These are phyloP conservation scores for Scaptomyza caliginosa DNA, from an alignment of 2,888 invertebrate genomes.

Conservation along the genomic window DNA sequence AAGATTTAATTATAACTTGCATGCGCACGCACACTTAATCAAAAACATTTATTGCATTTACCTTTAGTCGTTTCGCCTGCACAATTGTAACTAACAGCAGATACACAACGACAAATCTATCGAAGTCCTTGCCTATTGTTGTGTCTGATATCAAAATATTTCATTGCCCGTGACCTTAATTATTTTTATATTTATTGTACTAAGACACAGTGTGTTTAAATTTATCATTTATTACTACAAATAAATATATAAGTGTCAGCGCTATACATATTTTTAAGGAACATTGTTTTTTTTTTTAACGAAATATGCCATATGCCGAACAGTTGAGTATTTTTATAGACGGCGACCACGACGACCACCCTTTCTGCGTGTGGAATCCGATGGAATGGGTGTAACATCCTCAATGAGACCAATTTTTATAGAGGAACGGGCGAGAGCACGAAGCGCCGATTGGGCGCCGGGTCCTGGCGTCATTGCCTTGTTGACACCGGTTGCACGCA, in stretches of 20 bases:
- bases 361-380: conserved; percentile 99
- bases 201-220: conserved; percentile 11
- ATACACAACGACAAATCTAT: neutral
- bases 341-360: conserved; percentile 99
- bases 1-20: neutral
- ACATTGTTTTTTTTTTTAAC: neutral
- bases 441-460: conserved; percentile 98
- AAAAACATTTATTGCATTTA: neutral
- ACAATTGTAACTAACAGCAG: neutral
- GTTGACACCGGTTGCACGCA: conserved; percentile 99
- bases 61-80: too few species aligned
- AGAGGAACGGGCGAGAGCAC: conserved; percentile 98
- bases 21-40: neutral
- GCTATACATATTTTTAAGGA: conserved; percentile 3
- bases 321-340: conserved; percentile 88
- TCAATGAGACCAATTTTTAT: conserved; percentile 99
- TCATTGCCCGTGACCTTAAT: conserved; percentile 1
- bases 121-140: neutral
- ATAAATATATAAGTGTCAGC: conserved; percentile 26
- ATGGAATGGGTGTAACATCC: conserved; percentile 99
- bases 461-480: conserved; percentile 99
- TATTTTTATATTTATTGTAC: neutral
- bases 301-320: neutral
- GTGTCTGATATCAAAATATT: neutral
- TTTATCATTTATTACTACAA: conserved; percentile 55